These are phyloP conservation scores for Lasiurus cinereus DNA, from an alignment of 2,113 vertebrate species.

Conservation along the genomic window DNA sequence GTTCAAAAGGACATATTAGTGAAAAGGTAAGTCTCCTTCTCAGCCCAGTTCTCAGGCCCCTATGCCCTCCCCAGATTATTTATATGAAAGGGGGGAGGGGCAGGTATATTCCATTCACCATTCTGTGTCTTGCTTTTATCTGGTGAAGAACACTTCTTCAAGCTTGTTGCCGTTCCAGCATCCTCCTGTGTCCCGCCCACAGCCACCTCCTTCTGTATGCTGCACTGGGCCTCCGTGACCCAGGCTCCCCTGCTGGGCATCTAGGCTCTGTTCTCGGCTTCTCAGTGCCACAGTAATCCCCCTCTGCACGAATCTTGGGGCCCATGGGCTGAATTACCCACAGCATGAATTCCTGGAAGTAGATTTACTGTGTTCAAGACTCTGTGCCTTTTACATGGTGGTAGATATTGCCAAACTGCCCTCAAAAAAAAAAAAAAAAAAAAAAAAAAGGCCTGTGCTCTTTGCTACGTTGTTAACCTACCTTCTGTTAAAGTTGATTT, in stretches of 20 bases:
- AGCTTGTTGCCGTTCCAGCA: not conserved
- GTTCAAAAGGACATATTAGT: not conserved
- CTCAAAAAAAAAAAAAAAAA: not conserved
- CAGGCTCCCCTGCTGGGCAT: not conserved
- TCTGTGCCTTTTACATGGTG: not conserved
- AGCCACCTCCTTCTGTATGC: accelerated
- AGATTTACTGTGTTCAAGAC: not conserved
- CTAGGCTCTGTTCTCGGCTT: not conserved
- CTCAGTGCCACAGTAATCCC: not conserved
- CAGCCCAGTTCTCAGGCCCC: not conserved
- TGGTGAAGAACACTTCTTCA: not conserved
- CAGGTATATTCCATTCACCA: not conserved
- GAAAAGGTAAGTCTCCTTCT: not conserved
- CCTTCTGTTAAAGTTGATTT: not conserved
- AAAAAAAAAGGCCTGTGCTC: not conserved
- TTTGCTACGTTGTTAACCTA: not conserved
- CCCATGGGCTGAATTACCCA: not conserved
- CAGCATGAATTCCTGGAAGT: not conserved
- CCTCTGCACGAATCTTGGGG: not conserved
- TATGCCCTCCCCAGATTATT: not conserved
- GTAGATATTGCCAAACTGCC: not conserved
- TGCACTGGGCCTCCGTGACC: accelerated
- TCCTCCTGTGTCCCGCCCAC: not conserved
- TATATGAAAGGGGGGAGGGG: not conserved
- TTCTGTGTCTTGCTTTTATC: not conserved